phyloP scores from a whole-genome alignment of 1,140 invertebrate species.

The Drosophila auraria region DNA sequence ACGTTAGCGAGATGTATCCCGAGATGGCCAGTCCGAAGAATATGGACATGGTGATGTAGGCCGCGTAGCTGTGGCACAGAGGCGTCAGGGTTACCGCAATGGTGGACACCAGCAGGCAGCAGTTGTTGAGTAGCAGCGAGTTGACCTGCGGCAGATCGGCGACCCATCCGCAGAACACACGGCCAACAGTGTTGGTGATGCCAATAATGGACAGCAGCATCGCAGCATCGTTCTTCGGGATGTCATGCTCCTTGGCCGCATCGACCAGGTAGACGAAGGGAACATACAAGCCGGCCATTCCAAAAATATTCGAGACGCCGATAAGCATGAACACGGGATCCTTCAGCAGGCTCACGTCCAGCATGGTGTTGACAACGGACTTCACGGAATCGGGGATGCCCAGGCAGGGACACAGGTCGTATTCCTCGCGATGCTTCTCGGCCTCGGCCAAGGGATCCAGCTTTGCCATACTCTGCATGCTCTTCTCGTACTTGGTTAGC shows the following conservation, averaged over 20 bases:
- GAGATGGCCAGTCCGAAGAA: conserved; percentile 98
- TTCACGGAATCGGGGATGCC: conserved; percentile 92
- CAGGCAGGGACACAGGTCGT: conserved; percentile 92
- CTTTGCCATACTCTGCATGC: conserved; percentile 85
- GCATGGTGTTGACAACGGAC: conserved; percentile 94
- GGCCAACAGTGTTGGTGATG: conserved; percentile 96
- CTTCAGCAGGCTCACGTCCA: conserved; percentile 95
- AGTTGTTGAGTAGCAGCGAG: conserved; percentile 96
- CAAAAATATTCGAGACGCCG: conserved; percentile 97
- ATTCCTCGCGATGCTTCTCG: conserved; percentile 89
- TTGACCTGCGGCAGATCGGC: conserved; percentile 95
- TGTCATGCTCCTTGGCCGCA: conserved; percentile 90
- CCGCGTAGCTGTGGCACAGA: conserved; percentile 91
- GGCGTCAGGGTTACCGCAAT: conserved; percentile 94
- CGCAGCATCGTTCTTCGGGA: conserved; percentile 91
- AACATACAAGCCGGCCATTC: conserved; percentile 95
- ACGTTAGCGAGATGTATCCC: conserved; percentile 98
- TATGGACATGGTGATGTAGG: conserved; percentile 93
- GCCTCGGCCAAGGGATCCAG: conserved; percentile 86
- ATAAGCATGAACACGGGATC: conserved; percentile 97
- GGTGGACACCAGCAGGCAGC: conserved; percentile 96
- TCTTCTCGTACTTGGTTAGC: conserved; percentile 89
- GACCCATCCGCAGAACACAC: conserved; percentile 94
- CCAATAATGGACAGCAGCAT: conserved; percentile 97
- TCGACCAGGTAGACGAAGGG: conserved; percentile 97